Evolutionary conservation across 2,113 vertebrate genomes (phyloP).

Genomic region (Echinops telfairi): DNA sequence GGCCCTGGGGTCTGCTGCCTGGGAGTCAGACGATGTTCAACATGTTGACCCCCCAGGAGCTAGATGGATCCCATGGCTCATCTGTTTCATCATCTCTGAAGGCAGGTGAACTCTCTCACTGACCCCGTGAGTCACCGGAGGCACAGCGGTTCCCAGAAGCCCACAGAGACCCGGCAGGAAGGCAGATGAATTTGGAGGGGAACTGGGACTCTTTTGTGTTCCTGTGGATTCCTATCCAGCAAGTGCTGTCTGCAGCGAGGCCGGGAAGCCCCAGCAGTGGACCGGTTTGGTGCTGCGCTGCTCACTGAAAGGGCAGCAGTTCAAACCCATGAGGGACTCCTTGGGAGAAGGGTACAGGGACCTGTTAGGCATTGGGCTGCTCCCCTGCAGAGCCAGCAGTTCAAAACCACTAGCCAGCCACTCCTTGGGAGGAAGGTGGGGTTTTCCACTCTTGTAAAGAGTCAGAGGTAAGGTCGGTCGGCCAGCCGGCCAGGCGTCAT

Average conservation of each 20-base stretch:
- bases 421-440: too few relatives aligned
- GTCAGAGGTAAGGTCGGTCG: too few relatives aligned
- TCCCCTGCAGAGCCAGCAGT: too few relatives aligned
- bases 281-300: not conserved
- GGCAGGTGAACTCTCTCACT: not conserved
- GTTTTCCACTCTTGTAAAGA: too few relatives aligned
- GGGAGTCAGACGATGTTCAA: conserved; percentile 10
- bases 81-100: not conserved
- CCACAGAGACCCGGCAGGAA: not conserved
- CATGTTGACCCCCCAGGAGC: not conserved
- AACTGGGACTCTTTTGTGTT: not conserved
- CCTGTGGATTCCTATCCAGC: not conserved
- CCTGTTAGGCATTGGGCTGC: too few relatives aligned
- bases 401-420: too few relatives aligned
- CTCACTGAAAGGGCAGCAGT: not conserved
- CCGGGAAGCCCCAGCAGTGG: not conserved
- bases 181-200: conserved; percentile 3
- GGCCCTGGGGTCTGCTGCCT: too few relatives aligned
- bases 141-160: not conserved
- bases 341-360: too few relatives aligned
- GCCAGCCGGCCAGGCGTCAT: too few relatives aligned
- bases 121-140: not conserved
- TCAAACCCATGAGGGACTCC: too few relatives aligned
- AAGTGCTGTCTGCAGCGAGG: not conserved
- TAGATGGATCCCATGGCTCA: not conserved